Percentiles rank a stretch among this genome's conserved stretches.
These are phyloP conservation scores for Prolemur simus DNA, from an alignment of 2,113 vertebrate species.

Conservation along the genomic window DNA sequence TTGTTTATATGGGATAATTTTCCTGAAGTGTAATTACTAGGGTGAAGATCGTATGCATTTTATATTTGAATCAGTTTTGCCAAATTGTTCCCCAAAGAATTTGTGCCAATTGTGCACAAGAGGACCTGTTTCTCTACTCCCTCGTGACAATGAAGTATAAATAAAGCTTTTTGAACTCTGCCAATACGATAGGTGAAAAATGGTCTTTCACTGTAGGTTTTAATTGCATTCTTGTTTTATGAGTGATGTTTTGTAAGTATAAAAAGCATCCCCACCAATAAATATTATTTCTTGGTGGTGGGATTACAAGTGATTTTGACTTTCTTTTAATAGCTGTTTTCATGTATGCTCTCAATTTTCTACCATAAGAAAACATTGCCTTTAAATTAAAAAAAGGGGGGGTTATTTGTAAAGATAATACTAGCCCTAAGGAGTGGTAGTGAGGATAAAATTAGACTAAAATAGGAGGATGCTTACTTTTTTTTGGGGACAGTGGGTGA, in stretches of 20 bases:
- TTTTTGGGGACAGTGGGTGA: not conserved
- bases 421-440: not conserved
- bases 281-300: not conserved
- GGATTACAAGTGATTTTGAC: not conserved
- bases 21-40: not conserved
- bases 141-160: not conserved
- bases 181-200: not conserved
- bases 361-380: not conserved
- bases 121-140: not conserved
- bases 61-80: not conserved
- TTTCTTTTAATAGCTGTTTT: not conserved
- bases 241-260: not conserved
- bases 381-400: not conserved
- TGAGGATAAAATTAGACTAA: not conserved
- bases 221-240: not conserved
- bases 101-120: not conserved
- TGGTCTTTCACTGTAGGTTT: not conserved
- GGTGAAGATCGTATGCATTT: not conserved
- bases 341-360: not conserved
- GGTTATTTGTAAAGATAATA: not conserved
- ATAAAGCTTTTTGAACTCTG: not conserved
- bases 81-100: not conserved
- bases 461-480: not conserved
- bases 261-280: not conserved
- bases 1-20: not conserved